Evolutionary conservation across 2,113 vertebrate genomes (phyloP).

Genomic region (Lamprotornis superbus): DNA sequence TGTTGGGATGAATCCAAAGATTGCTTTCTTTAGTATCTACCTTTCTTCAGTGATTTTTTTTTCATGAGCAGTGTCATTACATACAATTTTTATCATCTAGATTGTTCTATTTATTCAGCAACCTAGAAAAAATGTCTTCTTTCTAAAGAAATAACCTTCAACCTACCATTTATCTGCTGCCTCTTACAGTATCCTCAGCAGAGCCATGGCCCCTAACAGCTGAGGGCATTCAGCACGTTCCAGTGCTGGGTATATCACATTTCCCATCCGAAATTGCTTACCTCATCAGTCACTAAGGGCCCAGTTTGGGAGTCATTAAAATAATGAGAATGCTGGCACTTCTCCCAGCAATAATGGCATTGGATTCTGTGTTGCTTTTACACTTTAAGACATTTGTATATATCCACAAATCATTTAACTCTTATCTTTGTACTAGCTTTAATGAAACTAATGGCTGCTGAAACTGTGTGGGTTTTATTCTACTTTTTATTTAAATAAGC

Average conservation of each 20-base stretch:
- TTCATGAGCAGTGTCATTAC: neutral
- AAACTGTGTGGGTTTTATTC: neutral
- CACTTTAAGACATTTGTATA: conserved; percentile 10
- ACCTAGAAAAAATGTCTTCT: neutral
- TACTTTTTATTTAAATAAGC: conserved; percentile 35
- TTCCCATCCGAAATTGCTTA: conserved; percentile 31
- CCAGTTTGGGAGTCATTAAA: conserved; percentile 39
- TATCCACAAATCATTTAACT: conserved; percentile 21
- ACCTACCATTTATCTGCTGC: neutral
- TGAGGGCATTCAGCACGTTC: neutral
- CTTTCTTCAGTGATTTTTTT: neutral
- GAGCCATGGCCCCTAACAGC: neutral
- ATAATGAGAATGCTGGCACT: conserved; percentile 38
- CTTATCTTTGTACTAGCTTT: neutral
- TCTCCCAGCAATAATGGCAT: conserved; percentile 25
- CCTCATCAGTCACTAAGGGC: neutral
- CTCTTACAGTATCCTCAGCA: neutral
- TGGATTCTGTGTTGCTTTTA: neutral
- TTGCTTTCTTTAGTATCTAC: neutral
- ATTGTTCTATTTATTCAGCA: neutral
- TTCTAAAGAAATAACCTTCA: neutral
- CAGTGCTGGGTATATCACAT: neutral
- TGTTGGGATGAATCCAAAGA: neutral
- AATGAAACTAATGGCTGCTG: conserved; percentile 18
- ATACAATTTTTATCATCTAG: neutral